Evolutionary conservation across 2,888 invertebrate species (phyloP), one percentile per base, ranked within the genome.

Genomic region (Macrostomum cliftonense): DNA sequence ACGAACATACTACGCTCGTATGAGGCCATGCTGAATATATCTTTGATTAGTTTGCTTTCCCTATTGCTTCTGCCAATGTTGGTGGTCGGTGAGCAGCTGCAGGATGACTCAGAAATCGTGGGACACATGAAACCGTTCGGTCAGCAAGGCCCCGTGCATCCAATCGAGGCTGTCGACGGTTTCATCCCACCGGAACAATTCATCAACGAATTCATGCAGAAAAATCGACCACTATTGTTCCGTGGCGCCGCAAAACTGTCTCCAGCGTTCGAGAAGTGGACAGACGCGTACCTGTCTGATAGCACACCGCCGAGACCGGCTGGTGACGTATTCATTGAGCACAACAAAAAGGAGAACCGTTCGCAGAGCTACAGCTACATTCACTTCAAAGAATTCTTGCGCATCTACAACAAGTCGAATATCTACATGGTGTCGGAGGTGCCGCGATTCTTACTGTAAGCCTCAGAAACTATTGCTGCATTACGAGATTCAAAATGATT

Each of bases 401-500:
- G 54, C 19, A 56, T 51, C 9, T 68, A 68, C 50, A 65, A 63
- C 44, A 43, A 51, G 5, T 57, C 60, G 5, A 58, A 61, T 16
- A 55, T 58, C 39, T 67, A 68, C 51, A 62, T 68, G 63, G 67
- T 68, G 1, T 55, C 62, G 44, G 52, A 53, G 21, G 63, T 67
- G 2, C 67, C 66, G n/a, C 14, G 45, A 1, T 60, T 57, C 49
- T 55, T 67, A 5, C 55, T 58, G 64, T 63, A 54, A 45, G 49
- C 5, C 28, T 28, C 9, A 28, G 28, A 7, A 28, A n/a, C n/a
- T n/a, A n/a, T n/a, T n/a, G n/a, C n/a, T n/a, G n/a, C n/a, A n/a
- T n/a, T n/a, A n/a, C n/a, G n/a, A n/a, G n/a, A n/a, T n/a, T n/a
- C n/a, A n/a, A n/a, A n/a, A n/a, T n/a, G n/a, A n/a, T n/a, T n/a